Evolutionary conservation across 1,140 invertebrate species (phyloP).

Genomic region (Aphidius ervi): DNA sequence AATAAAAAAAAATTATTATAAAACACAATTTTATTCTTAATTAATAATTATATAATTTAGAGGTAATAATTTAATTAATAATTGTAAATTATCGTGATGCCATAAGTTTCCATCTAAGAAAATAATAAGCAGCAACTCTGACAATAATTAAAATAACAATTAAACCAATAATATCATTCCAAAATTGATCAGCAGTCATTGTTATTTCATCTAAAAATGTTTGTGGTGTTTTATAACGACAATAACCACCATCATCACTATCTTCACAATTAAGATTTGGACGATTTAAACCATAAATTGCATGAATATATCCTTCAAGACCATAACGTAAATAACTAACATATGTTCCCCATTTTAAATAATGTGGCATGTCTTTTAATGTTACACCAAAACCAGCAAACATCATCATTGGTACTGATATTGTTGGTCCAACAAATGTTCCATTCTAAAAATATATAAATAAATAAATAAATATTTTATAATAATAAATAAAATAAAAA

Average conservation of each 20-base stretch:
- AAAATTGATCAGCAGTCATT: constrained; percentile 76
- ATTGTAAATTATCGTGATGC: constrained; percentile 57
- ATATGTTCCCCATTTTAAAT: constrained; percentile 83
- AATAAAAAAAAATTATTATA: neutral
- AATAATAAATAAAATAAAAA: constrained; percentile 20
- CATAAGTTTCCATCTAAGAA: constrained; percentile 75
- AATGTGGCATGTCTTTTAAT: constrained; percentile 69
- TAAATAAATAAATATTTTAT: constrained; percentile 7
- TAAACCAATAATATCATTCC: constrained; percentile 75
- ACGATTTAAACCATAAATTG: constrained; percentile 77
- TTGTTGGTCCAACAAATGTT: constrained; percentile 73
- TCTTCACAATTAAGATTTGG: constrained; percentile 60
- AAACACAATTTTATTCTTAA: no score
- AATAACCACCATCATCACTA: constrained; percentile 52
- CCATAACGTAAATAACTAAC: constrained; percentile 84
- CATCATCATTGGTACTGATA: constrained; percentile 83
- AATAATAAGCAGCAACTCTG: constrained; percentile 69
- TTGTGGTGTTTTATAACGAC: constrained; percentile 70
- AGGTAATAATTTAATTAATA: neutral
- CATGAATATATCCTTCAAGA: constrained; percentile 76
- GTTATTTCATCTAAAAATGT: constrained; percentile 76
- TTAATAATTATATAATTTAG: neutral
- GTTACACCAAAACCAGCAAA: constrained; percentile 80
- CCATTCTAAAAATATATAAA: constrained; percentile 60
- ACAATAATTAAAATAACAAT: constrained; percentile 66